phyloP scores from a whole-genome alignment of 2,797 vertebrate genomes.

The Euphonia xanthogaster region DNA sequence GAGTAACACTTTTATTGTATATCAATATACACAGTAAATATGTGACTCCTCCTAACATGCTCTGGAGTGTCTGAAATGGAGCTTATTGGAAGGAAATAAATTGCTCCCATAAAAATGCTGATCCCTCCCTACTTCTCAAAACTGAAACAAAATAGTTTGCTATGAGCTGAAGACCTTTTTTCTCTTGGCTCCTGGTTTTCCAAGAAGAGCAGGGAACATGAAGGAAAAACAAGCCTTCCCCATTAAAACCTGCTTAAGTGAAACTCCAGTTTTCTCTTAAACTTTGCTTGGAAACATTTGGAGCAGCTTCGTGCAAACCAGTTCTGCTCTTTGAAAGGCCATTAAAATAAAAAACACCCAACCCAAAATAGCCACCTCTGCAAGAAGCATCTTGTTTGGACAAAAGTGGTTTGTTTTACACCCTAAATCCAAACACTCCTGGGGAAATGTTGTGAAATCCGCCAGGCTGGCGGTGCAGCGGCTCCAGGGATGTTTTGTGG shows the following conservation, averaged over 20 bases:
- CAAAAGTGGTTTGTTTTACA: background rate
- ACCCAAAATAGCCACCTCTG: background rate
- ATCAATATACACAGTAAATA: background rate
- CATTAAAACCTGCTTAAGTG: background rate
- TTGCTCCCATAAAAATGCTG: slow-evolving; percentile 7
- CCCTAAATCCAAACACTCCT: background rate
- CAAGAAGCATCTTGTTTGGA: slow-evolving; percentile 6
- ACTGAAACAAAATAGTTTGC: slow-evolving; percentile 17
- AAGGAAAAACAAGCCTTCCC: slow-evolving; percentile 32
- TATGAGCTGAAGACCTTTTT: slow-evolving; percentile 14
- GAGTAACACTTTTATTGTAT: background rate
- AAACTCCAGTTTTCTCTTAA: slow-evolving; percentile 59
- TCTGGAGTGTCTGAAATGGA: background rate
- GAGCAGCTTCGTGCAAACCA: background rate
- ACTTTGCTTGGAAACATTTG: slow-evolving; percentile 19
- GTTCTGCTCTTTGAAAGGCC: slow-evolving; percentile 17
- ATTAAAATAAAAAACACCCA: background rate
- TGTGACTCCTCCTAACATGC: background rate
- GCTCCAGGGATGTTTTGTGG: background rate
- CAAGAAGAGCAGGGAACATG: slow-evolving; percentile 5
- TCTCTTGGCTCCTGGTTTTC: slow-evolving; percentile 8
- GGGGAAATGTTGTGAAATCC: background rate
- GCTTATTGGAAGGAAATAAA: slow-evolving; percentile 11
- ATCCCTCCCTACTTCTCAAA: background rate
- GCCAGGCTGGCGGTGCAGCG: rapidly evolving